Evolutionary conservation across 2,797 vertebrate genomes (phyloP), one percentile per base, ranked within the genome.

Genomic region (Euthynnus affinis): DNA sequence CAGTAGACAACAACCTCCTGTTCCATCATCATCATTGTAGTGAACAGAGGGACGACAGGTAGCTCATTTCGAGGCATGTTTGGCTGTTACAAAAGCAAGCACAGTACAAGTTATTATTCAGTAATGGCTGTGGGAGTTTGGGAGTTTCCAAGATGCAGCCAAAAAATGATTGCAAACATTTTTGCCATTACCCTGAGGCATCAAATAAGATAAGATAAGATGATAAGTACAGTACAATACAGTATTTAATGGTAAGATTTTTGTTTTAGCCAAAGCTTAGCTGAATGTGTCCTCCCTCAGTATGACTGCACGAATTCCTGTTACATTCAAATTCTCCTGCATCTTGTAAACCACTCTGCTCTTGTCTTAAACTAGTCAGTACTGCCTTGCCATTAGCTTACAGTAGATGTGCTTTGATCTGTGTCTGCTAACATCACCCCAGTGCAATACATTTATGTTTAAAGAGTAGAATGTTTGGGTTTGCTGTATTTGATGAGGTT

Each of bases 221-320:
- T n/a, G n/a, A n/a, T n/a, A n/a, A n/a, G n/a, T n/a, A n/a, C n/a
- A n/a, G n/a, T n/a, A n/a, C n/a, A n/a, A n/a, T n/a, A n/a, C n/a
- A n/a, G n/a, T n/a, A n/a, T n/a, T n/a, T n/a, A n/a, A n/a, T n/a
- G n/a, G n/a, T n/a, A 27, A 37, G 25, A 3, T 44, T 53, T 53
- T 34, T 17, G 37, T 20, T 9, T 69, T 7, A 10, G 29, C 27
- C 22, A 6, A 65, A 56, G 12, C 18, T 1, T 17, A 57, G 49
- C 61, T 72, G 51, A 59, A 55, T 80, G 57, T 88, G 63, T 66
- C 78, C 81, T 85, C 83, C 66, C 23, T 68, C 37, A 85, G 53
- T 74, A 58, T 78, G 40, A 71, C 71, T 83, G 56, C 71, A 74
- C 40, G 40, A 5, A 27, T 23, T 81, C 77, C 42, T 55, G 22